phyloP scores from a whole-genome alignment of 2,113 vertebrate genomes.

The Centropus unirufus region DNA sequence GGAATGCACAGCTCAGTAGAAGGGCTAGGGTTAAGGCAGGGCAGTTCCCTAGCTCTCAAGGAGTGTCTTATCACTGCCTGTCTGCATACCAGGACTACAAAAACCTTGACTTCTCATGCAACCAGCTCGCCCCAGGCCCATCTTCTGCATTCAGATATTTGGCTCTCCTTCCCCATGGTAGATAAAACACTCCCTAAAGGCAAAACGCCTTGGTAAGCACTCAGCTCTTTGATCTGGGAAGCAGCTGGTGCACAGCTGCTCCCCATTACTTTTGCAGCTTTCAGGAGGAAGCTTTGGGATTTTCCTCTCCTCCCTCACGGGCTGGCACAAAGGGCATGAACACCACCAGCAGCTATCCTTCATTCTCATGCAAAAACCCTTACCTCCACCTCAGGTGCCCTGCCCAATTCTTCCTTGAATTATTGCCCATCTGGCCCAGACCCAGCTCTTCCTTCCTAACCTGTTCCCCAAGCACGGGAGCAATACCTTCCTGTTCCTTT shows the following conservation, averaged over 20 bases:
- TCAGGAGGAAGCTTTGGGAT: not conserved
- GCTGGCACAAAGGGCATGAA: not conserved
- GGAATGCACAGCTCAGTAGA: not conserved
- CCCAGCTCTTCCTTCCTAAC: not conserved
- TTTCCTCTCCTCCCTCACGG: not conserved
- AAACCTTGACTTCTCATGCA: not conserved
- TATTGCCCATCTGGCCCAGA: not conserved
- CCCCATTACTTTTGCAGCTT: not conserved
- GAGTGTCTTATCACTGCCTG: not conserved
- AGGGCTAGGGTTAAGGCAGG: not conserved
- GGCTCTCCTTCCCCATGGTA: not conserved
- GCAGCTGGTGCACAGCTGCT: constrained; percentile 60
- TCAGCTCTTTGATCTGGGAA: constrained; percentile 27
- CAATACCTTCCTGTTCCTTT: not conserved
- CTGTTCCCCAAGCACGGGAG: not conserved
- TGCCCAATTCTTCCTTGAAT: not conserved
- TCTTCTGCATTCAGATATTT: not conserved
- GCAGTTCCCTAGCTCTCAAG: not conserved
- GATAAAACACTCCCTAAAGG: constrained; percentile 42
- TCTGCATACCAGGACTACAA: not conserved
- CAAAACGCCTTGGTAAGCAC: constrained; percentile 8
- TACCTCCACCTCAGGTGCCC: not conserved
- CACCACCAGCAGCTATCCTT: not conserved
- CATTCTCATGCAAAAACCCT: not conserved
- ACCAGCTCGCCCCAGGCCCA: not conserved